phyloP scores from a whole-genome alignment of 2,113 vertebrate species.

The Pteropus alecto region DNA sequence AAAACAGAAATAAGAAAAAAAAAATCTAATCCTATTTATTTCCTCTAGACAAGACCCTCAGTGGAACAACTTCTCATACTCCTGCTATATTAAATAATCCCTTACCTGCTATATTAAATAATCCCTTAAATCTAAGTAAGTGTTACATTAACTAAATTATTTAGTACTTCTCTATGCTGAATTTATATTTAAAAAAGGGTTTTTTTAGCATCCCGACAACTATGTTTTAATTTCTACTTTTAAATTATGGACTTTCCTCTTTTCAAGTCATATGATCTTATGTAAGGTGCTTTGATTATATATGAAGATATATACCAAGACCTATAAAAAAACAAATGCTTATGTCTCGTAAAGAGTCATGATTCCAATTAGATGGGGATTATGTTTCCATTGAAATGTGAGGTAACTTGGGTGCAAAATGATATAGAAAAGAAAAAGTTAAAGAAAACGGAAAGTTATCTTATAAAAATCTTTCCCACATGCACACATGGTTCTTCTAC shows the following conservation, averaged over 20 bases:
- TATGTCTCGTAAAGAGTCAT: background rate
- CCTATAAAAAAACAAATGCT: background rate
- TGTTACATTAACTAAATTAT: background rate
- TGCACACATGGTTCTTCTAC: background rate
- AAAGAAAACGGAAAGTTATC: background rate
- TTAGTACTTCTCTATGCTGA: background rate
- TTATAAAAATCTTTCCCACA: background rate
- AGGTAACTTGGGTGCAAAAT: background rate
- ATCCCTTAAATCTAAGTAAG: background rate
- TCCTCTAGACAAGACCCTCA: background rate
- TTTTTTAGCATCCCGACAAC: background rate
- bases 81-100: background rate
- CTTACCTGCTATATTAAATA: background rate
- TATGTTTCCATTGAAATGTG: background rate
- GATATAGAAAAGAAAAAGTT: background rate
- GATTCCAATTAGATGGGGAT: background rate
- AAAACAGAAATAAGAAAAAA: no score
- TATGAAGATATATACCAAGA: background rate
- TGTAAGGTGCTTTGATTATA: background rate
- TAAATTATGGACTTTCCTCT: conserved; percentile 1
- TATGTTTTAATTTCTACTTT: background rate
- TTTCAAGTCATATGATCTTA: background rate
- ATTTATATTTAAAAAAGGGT: background rate
- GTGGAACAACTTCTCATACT: background rate
- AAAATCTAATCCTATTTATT: background rate